Conservation (phyloP, 2,888 invertebrate genomes). For the Leucoma salicis region DNA sequence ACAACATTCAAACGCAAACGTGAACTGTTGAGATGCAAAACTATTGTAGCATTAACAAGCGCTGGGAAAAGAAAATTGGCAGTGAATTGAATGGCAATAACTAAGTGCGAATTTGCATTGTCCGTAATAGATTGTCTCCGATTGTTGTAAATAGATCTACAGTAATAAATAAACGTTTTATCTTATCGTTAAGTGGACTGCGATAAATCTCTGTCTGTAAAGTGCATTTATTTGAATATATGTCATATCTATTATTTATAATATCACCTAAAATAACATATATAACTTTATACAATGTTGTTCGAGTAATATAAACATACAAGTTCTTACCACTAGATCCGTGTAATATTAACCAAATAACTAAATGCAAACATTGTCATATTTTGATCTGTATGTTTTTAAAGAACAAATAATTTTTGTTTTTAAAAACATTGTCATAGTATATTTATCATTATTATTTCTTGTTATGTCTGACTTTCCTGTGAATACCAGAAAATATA, state of each 20-base stretch:
- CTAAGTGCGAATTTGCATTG: slow-evolving; percentile 64
- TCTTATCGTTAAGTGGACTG: slow-evolving; percentile 51
- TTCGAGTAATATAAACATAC: too few relatives aligned
- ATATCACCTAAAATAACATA: too few relatives aligned
- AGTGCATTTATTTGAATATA: slow-evolving; percentile 40
- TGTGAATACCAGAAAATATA: too few relatives aligned
- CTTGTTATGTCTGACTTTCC: too few relatives aligned
- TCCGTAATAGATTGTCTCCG: slow-evolving; percentile 45
- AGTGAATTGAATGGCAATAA: slow-evolving; percentile 49
- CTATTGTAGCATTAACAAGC: slow-evolving; percentile 36
- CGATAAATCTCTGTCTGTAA: slow-evolving; percentile 60
- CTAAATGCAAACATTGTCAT: too few relatives aligned
- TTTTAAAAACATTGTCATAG: too few relatives aligned
- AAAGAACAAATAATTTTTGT: too few relatives aligned
- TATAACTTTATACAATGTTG: too few relatives aligned
- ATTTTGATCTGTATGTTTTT: too few relatives aligned
- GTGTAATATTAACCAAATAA: too few relatives aligned
- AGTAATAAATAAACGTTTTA: slow-evolving; percentile 63
- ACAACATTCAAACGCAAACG: slow-evolving; percentile 29
- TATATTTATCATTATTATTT: too few relatives aligned
- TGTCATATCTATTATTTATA: slow-evolving; percentile 35
- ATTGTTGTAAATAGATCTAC: slow-evolving; percentile 57
- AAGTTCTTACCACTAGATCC: too few relatives aligned
- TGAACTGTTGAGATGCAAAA: slow-evolving; percentile 25
- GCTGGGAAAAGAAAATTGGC: slow-evolving; percentile 48